Evolutionary conservation across 2,797 vertebrate species (phyloP), one percentile per base, ranked within the genome.

Genomic region (Lepus townsendii): DNA sequence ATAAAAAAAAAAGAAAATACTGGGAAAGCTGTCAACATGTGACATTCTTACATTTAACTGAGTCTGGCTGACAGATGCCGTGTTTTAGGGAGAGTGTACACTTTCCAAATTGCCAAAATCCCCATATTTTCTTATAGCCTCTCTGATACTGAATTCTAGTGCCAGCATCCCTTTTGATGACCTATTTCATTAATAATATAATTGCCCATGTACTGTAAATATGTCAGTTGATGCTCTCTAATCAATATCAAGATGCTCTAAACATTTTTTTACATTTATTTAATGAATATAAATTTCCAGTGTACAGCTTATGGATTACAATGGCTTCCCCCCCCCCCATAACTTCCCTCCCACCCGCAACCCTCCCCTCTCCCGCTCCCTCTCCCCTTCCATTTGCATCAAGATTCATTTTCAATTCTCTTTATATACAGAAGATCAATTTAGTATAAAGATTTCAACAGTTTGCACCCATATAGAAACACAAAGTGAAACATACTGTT

Each of bases 161-260:
- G 13, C 71, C 30, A 77, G 71, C 20, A 91, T 69, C 1, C 8
- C 87, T 91, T 92, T 11, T 50, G 7, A 7, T 38, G 24, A 78
- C 16, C 2, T 2, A n/a, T 24, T 54, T 83, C 26, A 80, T 27
- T 71, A 47, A 57, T 27, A 57, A 76, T 73, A 22, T 73, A 73
- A 80, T 62, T 88, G 0, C 13, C 32, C 80, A 42, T 76, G 8
- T 80, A 22, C 2, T 62, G 0, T 60, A 60, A 57, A 1, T 82
- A 71, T 47, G 20, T 79, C 38, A 88, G 50, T 20, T 80, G n/a
- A 16, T 52, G 78, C 66, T 50, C 52, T 2, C 20, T 63, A 75
- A 68, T 77, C 24, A 94, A 90, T 86, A 77, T 47, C 16, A 96
- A 69, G 8, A 73, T 47, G 75, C 14, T 87, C 6, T 54, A 65